These are phyloP conservation scores for Tetrapedia diversipes DNA, from an alignment of 2,888 invertebrate species.

Conservation along the genomic window DNA sequence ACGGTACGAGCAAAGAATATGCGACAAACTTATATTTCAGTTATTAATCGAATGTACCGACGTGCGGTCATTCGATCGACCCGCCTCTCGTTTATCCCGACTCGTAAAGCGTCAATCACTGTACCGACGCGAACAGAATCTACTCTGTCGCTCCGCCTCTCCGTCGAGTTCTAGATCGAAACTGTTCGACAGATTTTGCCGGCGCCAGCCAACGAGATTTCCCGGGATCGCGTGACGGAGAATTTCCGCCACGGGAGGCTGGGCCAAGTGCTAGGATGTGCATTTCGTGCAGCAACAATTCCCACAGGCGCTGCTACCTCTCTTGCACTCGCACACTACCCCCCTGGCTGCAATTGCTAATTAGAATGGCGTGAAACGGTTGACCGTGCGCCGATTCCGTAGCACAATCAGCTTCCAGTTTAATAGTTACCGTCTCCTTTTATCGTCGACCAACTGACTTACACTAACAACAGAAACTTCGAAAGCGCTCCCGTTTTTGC, in stretches of 20 bases:
- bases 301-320: constrained; percentile 51
- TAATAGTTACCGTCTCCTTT: constrained; percentile 28
- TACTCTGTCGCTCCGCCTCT: neutral
- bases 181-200: constrained; percentile 45
- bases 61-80: constrained; percentile 19
- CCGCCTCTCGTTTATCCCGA: constrained; percentile 6
- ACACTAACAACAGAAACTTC: no score
- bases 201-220: constrained; percentile 30
- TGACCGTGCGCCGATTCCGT: constrained; percentile 42
- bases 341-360: constrained; percentile 50
- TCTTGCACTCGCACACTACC: constrained; percentile 26
- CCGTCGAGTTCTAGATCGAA: constrained; percentile 8
- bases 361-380: constrained; percentile 61
- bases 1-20: neutral
- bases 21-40: constrained; percentile 21
- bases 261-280: constrained; percentile 46
- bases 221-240: constrained; percentile 46
- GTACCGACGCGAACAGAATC: constrained; percentile 47
- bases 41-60: constrained; percentile 39
- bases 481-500: no score
- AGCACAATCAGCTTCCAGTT: constrained; percentile 47
- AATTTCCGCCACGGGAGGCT: constrained; percentile 44
- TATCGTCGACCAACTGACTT: neutral
- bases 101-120: constrained; percentile 52
- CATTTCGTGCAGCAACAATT: constrained; percentile 58